These are phyloP conservation scores for Alouatta palliata DNA, from an alignment of 2,113 vertebrate genomes.

Conservation along the genomic window DNA sequence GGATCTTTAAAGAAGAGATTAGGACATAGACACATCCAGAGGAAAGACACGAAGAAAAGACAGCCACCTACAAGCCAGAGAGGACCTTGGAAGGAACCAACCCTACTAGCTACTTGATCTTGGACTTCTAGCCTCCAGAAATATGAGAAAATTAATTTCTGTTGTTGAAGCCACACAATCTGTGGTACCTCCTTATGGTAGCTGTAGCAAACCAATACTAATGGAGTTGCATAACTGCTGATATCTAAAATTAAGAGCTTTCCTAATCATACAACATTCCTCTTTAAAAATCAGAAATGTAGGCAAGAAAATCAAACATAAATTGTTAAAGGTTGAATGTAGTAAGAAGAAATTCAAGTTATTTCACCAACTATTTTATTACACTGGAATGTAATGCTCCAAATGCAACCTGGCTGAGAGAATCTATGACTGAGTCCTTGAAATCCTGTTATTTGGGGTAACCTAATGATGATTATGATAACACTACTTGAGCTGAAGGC, in stretches of 20 bases:
- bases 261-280: not conserved
- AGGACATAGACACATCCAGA: not conserved
- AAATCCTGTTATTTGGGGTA: not conserved
- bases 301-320: not conserved
- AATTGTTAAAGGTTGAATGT: not conserved
- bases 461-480: not conserved
- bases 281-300: constrained; percentile 19
- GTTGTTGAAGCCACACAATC: not conserved
- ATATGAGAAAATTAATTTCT: not conserved
- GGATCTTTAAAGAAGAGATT: not conserved
- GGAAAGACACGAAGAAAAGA: not conserved
- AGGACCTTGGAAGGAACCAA: not conserved
- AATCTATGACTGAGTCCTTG: not conserved
- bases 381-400: not conserved
- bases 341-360: not conserved
- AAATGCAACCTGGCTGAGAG: not conserved
- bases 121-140: not conserved
- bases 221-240: not conserved
- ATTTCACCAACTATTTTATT: constrained; percentile 30
- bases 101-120: not conserved
- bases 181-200: not conserved
- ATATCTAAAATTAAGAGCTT: not conserved
- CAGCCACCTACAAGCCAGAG: not conserved
- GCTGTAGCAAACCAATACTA: not conserved
- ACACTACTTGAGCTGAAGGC: not conserved